A percentile compares a stretch with the other conserved stretches of the same genome.
phyloP scores from a whole-genome alignment of 2,113 vertebrate species.

The Lathamus discolor region DNA sequence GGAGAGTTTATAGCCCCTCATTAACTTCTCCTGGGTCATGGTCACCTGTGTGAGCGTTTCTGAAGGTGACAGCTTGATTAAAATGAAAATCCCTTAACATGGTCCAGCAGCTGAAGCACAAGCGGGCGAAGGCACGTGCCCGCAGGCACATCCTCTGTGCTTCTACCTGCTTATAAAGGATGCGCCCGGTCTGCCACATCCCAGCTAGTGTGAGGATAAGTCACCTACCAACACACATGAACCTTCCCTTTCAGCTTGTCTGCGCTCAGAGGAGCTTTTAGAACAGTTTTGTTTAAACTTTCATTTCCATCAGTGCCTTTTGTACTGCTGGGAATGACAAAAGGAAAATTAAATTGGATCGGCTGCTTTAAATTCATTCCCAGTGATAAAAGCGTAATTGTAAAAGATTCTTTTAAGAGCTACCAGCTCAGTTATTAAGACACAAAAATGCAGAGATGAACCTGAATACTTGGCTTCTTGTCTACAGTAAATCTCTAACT shows the following conservation, averaged over 20 bases:
- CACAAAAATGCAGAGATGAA: neutral
- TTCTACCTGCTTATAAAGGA: neutral
- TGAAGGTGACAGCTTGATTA: neutral
- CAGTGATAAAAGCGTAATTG: neutral
- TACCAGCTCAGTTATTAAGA: neutral
- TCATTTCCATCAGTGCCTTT: neutral
- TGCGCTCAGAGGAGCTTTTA: neutral
- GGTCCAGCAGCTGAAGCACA: neutral
- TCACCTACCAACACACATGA: neutral
- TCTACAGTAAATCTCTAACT: neutral
- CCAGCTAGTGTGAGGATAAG: neutral
- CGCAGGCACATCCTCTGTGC: rapidly evolving
- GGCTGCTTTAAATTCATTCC: neutral
- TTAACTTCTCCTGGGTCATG: neutral
- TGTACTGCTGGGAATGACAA: neutral
- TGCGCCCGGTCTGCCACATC: rapidly evolving
- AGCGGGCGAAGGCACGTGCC: rapidly evolving
- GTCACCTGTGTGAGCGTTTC: neutral
- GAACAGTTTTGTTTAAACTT: neutral
- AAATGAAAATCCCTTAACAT: neutral
- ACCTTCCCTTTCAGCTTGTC: neutral
- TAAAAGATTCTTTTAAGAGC: neutral
- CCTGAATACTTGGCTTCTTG: neutral
- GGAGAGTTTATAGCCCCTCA: neutral
- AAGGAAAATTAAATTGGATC: neutral